A percentile compares a stretch with the other conserved stretches of the same genome.
phyloP scores from a whole-genome alignment of 2,888 invertebrate genomes.

The Calephelis perditalis region DNA sequence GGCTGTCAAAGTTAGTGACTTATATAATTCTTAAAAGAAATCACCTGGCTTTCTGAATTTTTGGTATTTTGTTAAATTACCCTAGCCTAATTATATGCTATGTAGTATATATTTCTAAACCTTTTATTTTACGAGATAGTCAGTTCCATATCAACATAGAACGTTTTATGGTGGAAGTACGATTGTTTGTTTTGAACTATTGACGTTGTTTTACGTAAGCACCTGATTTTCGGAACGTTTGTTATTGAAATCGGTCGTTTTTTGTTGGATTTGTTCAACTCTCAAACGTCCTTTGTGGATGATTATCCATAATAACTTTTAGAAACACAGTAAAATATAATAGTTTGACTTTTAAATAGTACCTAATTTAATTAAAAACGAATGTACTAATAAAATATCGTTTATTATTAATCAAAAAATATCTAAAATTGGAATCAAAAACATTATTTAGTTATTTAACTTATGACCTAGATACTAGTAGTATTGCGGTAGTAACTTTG shows the following conservation, averaged over 20 bases:
- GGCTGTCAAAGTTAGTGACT: constrained; percentile 11
- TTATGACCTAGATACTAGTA: too few relatives aligned
- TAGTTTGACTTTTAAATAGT: too few relatives aligned
- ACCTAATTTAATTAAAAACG: too few relatives aligned
- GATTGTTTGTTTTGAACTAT: constrained; percentile 4
- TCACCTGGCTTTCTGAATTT: background rate
- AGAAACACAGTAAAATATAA: too few relatives aligned
- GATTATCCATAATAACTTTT: background rate
- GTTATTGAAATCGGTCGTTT: background rate
- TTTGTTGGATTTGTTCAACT: background rate
- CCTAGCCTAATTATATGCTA: too few relatives aligned
- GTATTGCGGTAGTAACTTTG: too few relatives aligned
- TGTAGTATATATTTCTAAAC: background rate
- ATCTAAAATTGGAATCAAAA: too few relatives aligned
- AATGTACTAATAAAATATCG: too few relatives aligned
- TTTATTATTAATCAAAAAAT: too few relatives aligned
- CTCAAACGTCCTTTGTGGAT: constrained; percentile 12
- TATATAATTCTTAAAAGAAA: constrained; percentile 7
- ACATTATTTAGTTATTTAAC: too few relatives aligned
- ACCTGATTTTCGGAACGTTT: background rate
- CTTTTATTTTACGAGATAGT: constrained; percentile 9
- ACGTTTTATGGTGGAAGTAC: constrained; percentile 7
- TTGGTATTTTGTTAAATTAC: background rate
- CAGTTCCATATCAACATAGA: constrained; percentile 14
- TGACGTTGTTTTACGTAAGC: background rate